Conservation (phyloP, 2,888 invertebrate species). For the Sthenelais limicola region DNA sequence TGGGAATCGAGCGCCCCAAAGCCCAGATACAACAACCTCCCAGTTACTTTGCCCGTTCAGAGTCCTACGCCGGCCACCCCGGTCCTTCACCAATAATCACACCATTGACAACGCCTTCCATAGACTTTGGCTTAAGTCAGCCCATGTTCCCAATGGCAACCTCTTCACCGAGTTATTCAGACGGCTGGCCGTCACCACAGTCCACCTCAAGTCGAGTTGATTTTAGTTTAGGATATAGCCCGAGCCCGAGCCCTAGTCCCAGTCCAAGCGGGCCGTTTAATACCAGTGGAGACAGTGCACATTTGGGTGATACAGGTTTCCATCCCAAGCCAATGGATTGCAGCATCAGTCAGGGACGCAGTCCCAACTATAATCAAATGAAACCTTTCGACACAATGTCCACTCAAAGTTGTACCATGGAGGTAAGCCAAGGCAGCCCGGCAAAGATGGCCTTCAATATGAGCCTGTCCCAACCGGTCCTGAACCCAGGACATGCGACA, state of each 20-base stretch:
- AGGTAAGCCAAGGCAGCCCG: slow-evolving; percentile 1
- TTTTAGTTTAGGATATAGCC: slow-evolving; percentile 10
- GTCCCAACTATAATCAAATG: slow-evolving; percentile 27
- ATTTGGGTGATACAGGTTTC: background rate
- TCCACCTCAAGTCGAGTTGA: slow-evolving; percentile 24
- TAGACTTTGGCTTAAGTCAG: slow-evolving; percentile 17
- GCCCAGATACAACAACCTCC: slow-evolving; percentile 32
- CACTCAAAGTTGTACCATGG: too few species aligned
- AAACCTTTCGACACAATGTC: slow-evolving; percentile 3
- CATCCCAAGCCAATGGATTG: background rate
- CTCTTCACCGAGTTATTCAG: slow-evolving; percentile 7
- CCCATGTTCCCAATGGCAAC: slow-evolving; percentile 13
- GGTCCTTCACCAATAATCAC: slow-evolving; percentile 2
- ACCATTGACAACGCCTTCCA: slow-evolving; percentile 11
- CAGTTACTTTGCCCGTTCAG: slow-evolving; percentile 22
- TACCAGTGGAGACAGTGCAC: background rate
- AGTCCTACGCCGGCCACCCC: slow-evolving; percentile 18
- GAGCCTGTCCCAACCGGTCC: background rate
- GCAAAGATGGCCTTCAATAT: background rate
- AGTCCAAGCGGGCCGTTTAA: slow-evolving; percentile 26
- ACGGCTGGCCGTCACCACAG: slow-evolving; percentile 30
- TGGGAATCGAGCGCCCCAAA: slow-evolving; percentile 26
- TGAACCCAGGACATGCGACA: background rate
- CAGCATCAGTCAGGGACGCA: background rate
- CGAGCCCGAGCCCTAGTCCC: slow-evolving; percentile 26